A percentile compares a stretch with the other conserved stretches of the same genome.
These are phyloP conservation scores for Chanos chanos DNA, from an alignment of 2,797 vertebrate genomes.

Conservation along the genomic window DNA sequence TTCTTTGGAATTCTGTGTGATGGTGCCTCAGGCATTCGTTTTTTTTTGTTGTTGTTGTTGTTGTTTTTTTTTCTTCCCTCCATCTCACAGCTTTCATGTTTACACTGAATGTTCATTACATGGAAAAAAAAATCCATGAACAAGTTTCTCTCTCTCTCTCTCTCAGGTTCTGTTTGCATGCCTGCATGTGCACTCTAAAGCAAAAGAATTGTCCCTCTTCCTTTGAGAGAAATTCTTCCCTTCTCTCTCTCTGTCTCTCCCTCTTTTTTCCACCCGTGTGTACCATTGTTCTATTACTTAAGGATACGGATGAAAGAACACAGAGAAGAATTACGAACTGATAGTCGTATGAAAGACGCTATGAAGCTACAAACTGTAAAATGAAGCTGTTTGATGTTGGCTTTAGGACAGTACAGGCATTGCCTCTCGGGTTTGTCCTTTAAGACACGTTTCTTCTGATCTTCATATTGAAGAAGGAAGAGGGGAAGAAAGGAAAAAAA, in stretches of 20 bases:
- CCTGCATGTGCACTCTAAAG: constrained; percentile 67
- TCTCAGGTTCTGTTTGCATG: constrained; percentile 82
- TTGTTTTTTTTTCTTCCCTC: constrained; percentile 15
- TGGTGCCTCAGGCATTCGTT: constrained; percentile 63
- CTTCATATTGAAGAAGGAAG: constrained; percentile 53
- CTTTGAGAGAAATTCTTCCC: constrained; percentile 20
- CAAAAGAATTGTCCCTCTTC: background rate
- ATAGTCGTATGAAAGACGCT: constrained; percentile 32
- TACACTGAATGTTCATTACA: constrained; percentile 34
- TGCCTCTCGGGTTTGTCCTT: constrained; percentile 3
- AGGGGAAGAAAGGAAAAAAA: constrained; percentile 8
- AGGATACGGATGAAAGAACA: constrained; percentile 3
- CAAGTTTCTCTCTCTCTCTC: constrained; percentile 56
- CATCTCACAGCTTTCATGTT: constrained; percentile 43
- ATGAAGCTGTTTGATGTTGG: constrained; percentile 26
- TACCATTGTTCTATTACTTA: too few species aligned
- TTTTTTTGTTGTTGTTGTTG: constrained; percentile 26
- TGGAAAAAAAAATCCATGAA: constrained; percentile 47
- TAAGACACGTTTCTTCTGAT: constrained; percentile 32
- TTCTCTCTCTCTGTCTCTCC: constrained; percentile 10
- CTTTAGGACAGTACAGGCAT: constrained; percentile 28
- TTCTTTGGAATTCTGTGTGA: constrained; percentile 53
- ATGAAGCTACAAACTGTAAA: constrained; percentile 35
- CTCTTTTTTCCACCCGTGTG: too few species aligned
- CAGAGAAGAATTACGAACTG: constrained; percentile 36